These are phyloP conservation scores for Heliocidaris tuberculata DNA, from an alignment of 35 echinoderm and acorn worm species.

Conservation along the genomic window DNA sequence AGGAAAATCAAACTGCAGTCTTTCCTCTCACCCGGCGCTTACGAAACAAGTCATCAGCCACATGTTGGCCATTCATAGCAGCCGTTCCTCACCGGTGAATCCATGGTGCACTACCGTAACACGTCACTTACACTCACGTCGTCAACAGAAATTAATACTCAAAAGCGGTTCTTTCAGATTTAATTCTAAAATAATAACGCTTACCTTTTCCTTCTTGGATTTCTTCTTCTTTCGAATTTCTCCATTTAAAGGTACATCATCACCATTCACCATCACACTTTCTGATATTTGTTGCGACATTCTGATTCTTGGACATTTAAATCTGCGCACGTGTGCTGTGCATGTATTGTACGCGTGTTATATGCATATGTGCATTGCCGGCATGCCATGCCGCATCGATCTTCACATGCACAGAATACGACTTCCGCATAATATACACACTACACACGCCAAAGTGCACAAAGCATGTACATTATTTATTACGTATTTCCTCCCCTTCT, in stretches of 20 bases:
- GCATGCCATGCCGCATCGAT: background rate
- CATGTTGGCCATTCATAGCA: no score
- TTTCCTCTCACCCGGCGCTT: no score
- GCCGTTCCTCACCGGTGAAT: no score
- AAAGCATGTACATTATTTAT: no score
- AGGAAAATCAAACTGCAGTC: no score
- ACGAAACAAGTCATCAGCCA: no score
- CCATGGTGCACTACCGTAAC: no score
- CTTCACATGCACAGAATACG: background rate
- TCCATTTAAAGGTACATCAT: background rate
- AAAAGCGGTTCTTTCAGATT: background rate
- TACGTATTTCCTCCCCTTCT: background rate
- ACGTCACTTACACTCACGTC: no score
- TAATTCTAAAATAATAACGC: background rate
- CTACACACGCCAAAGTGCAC: no score
- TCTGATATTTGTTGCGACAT: constrained; percentile 30
- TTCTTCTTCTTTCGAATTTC: constrained; percentile 30
- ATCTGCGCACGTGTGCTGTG: background rate
- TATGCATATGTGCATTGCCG: background rate
- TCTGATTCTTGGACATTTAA: background rate
- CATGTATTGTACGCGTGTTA: background rate
- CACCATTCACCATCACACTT: background rate
- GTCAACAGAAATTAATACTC: no score
- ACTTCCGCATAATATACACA: background rate
- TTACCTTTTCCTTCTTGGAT: constrained; percentile 40